Evolutionary conservation across 2,888 invertebrate species (phyloP), one percentile per base, ranked within the genome.

Genomic region (Meliscaeva auricollis): DNA sequence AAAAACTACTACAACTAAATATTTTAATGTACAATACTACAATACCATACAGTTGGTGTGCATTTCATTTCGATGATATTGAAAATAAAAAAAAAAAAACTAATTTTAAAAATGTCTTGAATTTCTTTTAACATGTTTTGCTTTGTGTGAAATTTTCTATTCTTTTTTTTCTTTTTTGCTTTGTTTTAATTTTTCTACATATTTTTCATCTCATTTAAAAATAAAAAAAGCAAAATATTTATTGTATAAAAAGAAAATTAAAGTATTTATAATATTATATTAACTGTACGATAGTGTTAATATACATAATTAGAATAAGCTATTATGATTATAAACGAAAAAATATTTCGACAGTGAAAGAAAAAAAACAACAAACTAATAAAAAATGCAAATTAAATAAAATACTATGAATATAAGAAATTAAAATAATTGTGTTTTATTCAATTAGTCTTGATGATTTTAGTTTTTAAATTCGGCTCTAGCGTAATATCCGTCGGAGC

Each of bases 201-300:
- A 22, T 30, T 77, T 87, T 79, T 52, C 84, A 88, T 88, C 89
- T 88, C 80, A 70, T 88, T 88, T 83, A 88, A 13, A 7, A 38
- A 54, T 13, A 30, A 6, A 32, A 3, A 26, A 26, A 26, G 4
- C 26, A 26, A 38, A 35, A 79, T 88, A 84, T 88, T 88, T 88
- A 83, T 87, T 58, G 87, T 90, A 88, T 89, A 89, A 87, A 80
- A 77, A 58, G 2, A 26, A 26, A 64, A 74, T 46, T 58, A 15
- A 30, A 85, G 87, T 48, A 58, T 52, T 68, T 79, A 74, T 78
- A 68, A 30, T 74, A 83, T 20, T 64, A 87, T 77, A 75, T 82
- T 80, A 76, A 46, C 48, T 73, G 46, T 74, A 83, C 50, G 32
- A 58, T 79, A 83, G 64, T 50, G 46, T 78, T 74, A 74, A 78